These are phyloP conservation scores for Atherinosoma microstoma DNA, from an alignment of 2,797 vertebrate species.

Conservation along the genomic window DNA sequence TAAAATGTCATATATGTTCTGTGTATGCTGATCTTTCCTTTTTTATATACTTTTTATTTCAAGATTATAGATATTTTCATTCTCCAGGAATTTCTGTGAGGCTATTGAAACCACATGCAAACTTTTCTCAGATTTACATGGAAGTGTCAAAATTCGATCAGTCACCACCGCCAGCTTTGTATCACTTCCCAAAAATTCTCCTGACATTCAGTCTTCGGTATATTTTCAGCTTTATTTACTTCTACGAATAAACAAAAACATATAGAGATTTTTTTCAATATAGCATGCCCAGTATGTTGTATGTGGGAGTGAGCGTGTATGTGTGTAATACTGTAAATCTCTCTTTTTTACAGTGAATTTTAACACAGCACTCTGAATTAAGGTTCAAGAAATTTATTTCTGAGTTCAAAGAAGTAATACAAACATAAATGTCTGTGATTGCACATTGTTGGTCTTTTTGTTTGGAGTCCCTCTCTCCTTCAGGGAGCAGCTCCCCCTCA, in stretches of 20 bases:
- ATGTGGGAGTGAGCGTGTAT: no score
- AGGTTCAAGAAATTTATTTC: neutral
- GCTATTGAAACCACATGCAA: neutral
- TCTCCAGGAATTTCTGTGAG: neutral
- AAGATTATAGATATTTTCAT: neutral
- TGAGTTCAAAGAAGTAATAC: neutral
- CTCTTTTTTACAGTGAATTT: neutral
- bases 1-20: neutral
- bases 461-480: constrained; percentile 47
- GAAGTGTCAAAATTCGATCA: neutral
- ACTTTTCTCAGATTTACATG: neutral
- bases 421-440: constrained; percentile 17
- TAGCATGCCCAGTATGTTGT: neutral
- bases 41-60: neutral
- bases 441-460: constrained; percentile 54
- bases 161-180: neutral
- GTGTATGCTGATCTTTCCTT: neutral
- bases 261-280: neutral
- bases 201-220: neutral
- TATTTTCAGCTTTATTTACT: neutral
- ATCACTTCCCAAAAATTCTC: neutral
- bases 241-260: neutral
- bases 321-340: neutral
- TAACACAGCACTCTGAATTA: neutral
- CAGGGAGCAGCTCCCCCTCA: constrained; percentile 54